Evolutionary conservation across 2,888 invertebrate species (phyloP).

Genomic region (Dexiosoma caninum): DNA sequence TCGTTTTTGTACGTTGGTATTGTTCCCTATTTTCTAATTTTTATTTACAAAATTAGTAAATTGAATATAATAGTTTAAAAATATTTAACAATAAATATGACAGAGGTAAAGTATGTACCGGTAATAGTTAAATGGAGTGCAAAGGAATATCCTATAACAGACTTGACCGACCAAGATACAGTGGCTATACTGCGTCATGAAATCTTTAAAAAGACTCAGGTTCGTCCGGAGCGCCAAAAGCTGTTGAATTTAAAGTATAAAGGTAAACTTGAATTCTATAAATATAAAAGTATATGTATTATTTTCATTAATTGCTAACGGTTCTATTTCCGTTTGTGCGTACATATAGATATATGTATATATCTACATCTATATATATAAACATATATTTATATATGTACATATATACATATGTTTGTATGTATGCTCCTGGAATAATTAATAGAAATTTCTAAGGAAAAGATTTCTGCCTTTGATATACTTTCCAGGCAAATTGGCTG

Average conservation of each 20-base stretch:
- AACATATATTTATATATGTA: too few species aligned
- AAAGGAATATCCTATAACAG: conserved; percentile 89
- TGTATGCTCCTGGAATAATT: too few species aligned
- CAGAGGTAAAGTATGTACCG: conserved; percentile 72
- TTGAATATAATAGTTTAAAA: background rate
- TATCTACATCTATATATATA: background rate
- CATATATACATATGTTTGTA: too few species aligned
- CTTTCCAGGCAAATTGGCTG: conserved; percentile 87
- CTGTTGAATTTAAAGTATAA: conserved; percentile 93
- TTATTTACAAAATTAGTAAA: conserved; percentile 6
- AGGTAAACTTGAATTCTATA: conserved; percentile 80
- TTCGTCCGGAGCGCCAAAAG: conserved; percentile 95
- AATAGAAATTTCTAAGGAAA: background rate
- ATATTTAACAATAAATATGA: conserved; percentile 33
- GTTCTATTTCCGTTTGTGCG: background rate
- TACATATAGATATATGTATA: background rate
- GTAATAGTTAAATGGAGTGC: conserved; percentile 95
- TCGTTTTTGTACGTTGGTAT: background rate
- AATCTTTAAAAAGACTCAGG: conserved; percentile 92
- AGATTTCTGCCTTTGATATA: background rate
- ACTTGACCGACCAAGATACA: conserved; percentile 87
- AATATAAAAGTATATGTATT: background rate
- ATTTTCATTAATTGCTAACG: background rate
- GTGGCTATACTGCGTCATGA: conserved; percentile 88
- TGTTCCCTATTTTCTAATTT: background rate